phyloP scores from a whole-genome alignment of 2,888 invertebrate genomes.

The Drosophila quasianomalipes region DNA sequence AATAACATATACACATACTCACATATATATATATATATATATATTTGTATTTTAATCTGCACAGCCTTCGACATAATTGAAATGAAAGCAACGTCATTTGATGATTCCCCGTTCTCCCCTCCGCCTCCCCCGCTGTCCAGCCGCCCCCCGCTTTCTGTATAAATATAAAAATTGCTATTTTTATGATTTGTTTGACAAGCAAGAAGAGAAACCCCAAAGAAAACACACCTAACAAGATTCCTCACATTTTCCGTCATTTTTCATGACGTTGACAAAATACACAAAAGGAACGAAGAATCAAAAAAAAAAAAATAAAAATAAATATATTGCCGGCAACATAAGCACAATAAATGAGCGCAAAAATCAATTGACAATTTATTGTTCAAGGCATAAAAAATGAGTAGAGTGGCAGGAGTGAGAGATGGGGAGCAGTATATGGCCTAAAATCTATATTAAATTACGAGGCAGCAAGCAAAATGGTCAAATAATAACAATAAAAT shows the following conservation, averaged over 20 bases:
- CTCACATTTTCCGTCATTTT: conserved; percentile 42
- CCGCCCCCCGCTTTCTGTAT: not conserved
- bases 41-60: conserved; percentile 66
- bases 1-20: conserved; percentile 24
- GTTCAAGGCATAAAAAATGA: conserved; percentile 72
- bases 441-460: conserved; percentile 78
- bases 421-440: conserved; percentile 4
- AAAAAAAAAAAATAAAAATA: conserved; percentile 28
- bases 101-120: conserved; percentile 23
- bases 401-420: conserved; percentile 3
- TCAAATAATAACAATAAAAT: conserved; percentile 74
- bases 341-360: conserved; percentile 71
- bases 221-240: conserved; percentile 29
- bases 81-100: conserved; percentile 67
- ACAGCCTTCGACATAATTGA: conserved; percentile 65
- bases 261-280: conserved; percentile 47
- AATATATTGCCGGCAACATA: conserved; percentile 55
- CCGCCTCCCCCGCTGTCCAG: not conserved
- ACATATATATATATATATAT: not conserved
- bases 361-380: conserved; percentile 81
- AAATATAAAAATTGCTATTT: conserved; percentile 51
- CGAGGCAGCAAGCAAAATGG: conserved; percentile 71
- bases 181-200: conserved; percentile 78
- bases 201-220: conserved; percentile 7
- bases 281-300: conserved; percentile 25